These are phyloP conservation scores for Candidula unifasciata DNA, from an alignment of 2,888 invertebrate species.

Conservation along the genomic window DNA sequence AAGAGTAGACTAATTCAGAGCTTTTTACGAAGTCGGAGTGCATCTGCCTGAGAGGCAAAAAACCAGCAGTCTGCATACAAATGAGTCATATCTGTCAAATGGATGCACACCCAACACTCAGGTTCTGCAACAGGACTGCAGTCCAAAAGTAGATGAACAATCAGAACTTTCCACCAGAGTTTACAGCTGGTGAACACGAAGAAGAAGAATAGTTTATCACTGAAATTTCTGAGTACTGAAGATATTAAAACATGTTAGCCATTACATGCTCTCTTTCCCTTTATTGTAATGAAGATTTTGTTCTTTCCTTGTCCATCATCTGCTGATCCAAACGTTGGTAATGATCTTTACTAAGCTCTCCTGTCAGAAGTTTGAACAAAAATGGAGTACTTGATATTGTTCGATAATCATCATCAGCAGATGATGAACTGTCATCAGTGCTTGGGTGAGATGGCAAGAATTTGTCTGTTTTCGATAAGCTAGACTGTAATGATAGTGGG, in stretches of 20 bases:
- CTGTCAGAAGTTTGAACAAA: slow-evolving; percentile 58
- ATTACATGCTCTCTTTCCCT: no score
- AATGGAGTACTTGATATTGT: slow-evolving; percentile 47
- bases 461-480: slow-evolving; percentile 58
- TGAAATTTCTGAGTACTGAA: neutral
- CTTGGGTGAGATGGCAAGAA: slow-evolving; percentile 53
- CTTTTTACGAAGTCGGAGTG: no score
- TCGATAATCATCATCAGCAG: slow-evolving; percentile 26
- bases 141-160: no score
- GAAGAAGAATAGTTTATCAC: neutral
- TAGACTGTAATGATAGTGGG: slow-evolving; percentile 24
- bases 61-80: no score
- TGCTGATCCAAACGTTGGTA: slow-evolving; percentile 57
- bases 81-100: no score
- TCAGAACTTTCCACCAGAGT: no score
- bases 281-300: slow-evolving; percentile 40
- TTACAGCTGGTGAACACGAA: no score
- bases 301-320: slow-evolving; percentile 53
- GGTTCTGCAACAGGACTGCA: no score
- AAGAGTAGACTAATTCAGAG: no score
- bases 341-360: slow-evolving; percentile 58
- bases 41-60: no score
- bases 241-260: neutral
- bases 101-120: no score
- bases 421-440: slow-evolving; percentile 33